These are phyloP conservation scores for Simalia tracyae DNA, from an alignment of 2,797 vertebrate species.

Conservation along the genomic window DNA sequence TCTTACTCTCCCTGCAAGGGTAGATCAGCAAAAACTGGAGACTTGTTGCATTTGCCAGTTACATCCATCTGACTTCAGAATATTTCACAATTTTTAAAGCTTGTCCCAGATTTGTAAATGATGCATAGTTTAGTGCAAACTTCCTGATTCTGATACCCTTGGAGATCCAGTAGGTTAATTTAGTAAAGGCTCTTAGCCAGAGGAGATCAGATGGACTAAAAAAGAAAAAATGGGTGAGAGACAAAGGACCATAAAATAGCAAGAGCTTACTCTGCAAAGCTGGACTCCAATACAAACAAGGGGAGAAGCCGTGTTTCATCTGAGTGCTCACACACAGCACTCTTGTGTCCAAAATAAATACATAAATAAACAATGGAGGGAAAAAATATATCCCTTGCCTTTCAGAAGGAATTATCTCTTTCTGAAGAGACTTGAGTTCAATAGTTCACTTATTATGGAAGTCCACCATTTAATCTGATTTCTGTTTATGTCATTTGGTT, in stretches of 20 bases:
- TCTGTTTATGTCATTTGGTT: not conserved
- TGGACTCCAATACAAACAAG: conserved; percentile 4
- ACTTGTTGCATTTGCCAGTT: not conserved
- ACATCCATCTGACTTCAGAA: not conserved
- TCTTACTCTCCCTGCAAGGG: not conserved
- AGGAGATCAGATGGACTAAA: not conserved
- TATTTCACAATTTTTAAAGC: not conserved
- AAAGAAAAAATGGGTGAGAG: not conserved
- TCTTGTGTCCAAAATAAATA: conserved; percentile 10
- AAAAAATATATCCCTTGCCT: not conserved
- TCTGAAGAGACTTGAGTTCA: not conserved
- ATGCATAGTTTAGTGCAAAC: not conserved
- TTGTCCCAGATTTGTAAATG: not conserved
- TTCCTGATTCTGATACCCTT: not conserved
- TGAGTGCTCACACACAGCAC: not conserved
- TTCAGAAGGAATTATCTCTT: not conserved
- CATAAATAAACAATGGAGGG: not conserved
- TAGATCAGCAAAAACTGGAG: not conserved
- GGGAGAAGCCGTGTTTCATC: not conserved
- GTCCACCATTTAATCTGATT: not conserved
- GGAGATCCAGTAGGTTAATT: not conserved
- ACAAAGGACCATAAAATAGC: not conserved
- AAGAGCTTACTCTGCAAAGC: not conserved
- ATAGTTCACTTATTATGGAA: not conserved
- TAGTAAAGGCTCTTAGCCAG: not conserved